Evolutionary conservation across 2,888 invertebrate species (phyloP).

Genomic region (Heteropelma amictum): DNA sequence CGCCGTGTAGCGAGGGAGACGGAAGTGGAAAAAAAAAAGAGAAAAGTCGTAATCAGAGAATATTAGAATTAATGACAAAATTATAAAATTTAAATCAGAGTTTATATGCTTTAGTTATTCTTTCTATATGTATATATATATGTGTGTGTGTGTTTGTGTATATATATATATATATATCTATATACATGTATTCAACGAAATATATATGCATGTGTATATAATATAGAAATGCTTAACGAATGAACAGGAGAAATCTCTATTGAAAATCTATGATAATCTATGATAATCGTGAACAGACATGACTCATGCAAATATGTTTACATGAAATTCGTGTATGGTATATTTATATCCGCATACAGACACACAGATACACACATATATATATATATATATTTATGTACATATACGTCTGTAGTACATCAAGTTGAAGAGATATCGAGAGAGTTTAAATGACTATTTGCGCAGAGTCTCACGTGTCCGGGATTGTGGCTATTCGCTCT

Average conservation of each 20-base stretch:
- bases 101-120: conserved; percentile 75
- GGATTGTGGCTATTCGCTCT: conserved; percentile 62
- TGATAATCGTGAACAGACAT: conserved; percentile 67
- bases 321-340: conserved; percentile 59
- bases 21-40: conserved; percentile 56
- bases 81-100: conserved; percentile 73
- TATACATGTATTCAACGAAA: background rate
- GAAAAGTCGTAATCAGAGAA: conserved; percentile 70
- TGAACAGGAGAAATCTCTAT: conserved; percentile 32
- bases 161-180: background rate
- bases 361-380: conserved; percentile 16
- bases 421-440: conserved; percentile 59
- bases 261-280: conserved; percentile 72
- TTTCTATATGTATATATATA: conserved; percentile 49
- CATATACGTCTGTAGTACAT: conserved; percentile 37
- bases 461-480: conserved; percentile 64
- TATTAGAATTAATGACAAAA: conserved; percentile 71
- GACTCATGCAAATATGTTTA: conserved; percentile 69
- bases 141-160: background rate
- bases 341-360: background rate
- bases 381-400: conserved; percentile 5
- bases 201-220: background rate
- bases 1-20: conserved; percentile 46
- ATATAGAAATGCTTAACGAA: background rate
- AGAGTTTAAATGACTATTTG: conserved; percentile 66